Conservation (phyloP, 92 coral and sea anemone genomes). For the Umimayanthus chanpuru region DNA sequence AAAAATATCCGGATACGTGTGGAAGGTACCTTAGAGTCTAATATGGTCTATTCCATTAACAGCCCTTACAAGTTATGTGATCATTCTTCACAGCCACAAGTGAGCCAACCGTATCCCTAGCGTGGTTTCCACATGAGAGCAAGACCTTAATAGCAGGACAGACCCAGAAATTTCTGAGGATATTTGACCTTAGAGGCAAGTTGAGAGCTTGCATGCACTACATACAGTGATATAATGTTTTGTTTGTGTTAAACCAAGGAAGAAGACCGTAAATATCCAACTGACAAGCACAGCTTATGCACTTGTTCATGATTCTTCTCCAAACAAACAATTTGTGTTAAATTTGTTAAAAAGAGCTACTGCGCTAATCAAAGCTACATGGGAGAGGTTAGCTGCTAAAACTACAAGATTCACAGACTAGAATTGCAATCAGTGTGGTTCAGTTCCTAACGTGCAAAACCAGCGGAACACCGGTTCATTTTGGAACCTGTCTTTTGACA, state of each 20-base stretch:
- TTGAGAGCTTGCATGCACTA: background rate
- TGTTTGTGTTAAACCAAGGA: background rate
- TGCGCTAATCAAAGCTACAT: background rate
- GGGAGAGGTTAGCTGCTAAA: background rate
- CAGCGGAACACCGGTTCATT: no score
- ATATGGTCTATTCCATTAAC: background rate
- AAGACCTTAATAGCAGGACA: slow-evolving; percentile 88
- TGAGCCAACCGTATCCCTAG: slow-evolving; percentile 82
- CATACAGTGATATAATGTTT: background rate
- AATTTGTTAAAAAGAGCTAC: no score
- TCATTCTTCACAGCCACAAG: slow-evolving; percentile 69
- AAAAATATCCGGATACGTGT: no score
- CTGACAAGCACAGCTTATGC: background rate
- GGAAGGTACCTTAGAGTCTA: no score
- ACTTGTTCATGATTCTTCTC: background rate
- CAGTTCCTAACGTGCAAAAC: no score
- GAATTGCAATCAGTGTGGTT: no score
- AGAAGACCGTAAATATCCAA: background rate
- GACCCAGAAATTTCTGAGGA: slow-evolving; percentile 89
- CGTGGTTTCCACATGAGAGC: slow-evolving; percentile 92
- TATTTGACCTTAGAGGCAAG: slow-evolving; percentile 88
- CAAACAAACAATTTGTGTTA: background rate
- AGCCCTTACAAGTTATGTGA: background rate
- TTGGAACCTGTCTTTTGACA: no score
- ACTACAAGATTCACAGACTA: no score